Base-by-base conservation (phyloP, 2,888 invertebrate species). In the Steinernema carpocapsae region DNA sequence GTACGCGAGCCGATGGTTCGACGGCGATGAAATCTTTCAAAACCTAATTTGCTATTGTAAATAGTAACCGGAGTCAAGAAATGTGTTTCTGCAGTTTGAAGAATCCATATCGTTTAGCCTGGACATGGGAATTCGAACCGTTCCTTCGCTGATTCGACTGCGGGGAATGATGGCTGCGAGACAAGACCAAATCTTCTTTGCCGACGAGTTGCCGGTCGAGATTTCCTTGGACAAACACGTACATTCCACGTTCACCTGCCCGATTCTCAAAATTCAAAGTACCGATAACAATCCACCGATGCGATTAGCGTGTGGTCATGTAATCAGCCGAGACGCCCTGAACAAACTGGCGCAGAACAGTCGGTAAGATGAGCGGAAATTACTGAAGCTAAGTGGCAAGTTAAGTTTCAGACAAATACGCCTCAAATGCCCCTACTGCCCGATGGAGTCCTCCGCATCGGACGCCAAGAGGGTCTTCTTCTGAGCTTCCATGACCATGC, bases 171-270 rank as follows among this genome's bases (percentile, higher is more conserved):
- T 75, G 64, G 52, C 46, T 29, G 19, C 22, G 14, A 70, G 78
- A 46, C 75, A 76, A 24, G 92, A 94, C 0, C 94, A 94, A 73
- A 94, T 97, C 84, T 97, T 97, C 96, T 93, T 88, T 43, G 94
- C 86, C 87, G 97, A 97, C 88, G 97, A 99, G 90, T 91, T 99
- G 87, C 99, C 99, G 2, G 93, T 95, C 0, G 79, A 81, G 19
- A 71, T 77, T 48, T 64, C 70, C 10, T 72, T 79, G 77, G 48
- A 76, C 37, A 46, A 71, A 86, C 93, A 93, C 86, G 96, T 94
- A 88, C 99, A 99, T 90, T 97, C 97, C 6, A 94, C 97, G 87
- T 99, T 99, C 90, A 96, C 97, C 26, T 99, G 99, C 88, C 99
- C 99, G 10, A 99, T 99, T 86, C 91, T 99, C 77, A 92, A 97